Conservation (phyloP, 2,113 vertebrate genomes). For the Mungos mungo region DNA sequence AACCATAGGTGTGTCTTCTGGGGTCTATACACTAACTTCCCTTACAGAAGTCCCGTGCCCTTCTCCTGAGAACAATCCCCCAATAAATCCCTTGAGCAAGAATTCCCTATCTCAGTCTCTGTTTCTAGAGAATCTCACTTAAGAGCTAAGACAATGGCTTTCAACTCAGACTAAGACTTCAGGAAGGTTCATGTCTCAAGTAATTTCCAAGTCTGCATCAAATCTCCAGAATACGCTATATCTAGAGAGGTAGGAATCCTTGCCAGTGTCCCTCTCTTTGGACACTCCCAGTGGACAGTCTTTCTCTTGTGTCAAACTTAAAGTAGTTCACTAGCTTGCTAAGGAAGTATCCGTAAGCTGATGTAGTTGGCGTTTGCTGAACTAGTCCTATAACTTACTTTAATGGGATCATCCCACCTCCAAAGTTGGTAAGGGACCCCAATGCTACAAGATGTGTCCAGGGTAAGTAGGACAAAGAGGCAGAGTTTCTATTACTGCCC, state of each 20-base stretch:
- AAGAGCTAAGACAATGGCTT: not conserved
- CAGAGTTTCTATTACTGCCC: not conserved
- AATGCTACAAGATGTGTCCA: not conserved
- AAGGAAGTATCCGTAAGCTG: not conserved
- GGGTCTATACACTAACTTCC: not conserved
- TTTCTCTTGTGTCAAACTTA: not conserved
- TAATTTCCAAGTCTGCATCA: not conserved
- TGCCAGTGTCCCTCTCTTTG: not conserved
- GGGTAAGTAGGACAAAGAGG: too few relatives aligned
- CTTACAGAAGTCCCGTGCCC: not conserved
- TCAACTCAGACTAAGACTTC: not conserved
- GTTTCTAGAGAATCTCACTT: not conserved
- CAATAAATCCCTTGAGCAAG: not conserved
- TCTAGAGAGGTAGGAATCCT: not conserved
- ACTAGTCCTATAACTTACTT: not conserved
- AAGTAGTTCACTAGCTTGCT: not conserved
- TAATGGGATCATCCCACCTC: not conserved
- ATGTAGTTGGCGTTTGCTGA: not conserved
- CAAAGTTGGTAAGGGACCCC: not conserved
- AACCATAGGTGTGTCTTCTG: not conserved
- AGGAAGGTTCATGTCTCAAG: not conserved
- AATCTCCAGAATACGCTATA: not conserved
- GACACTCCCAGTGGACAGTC: not conserved
- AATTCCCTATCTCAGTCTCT: not conserved
- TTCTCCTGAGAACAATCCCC: not conserved